A percentile compares a stretch with the other conserved stretches of the same genome.
These are phyloP conservation scores for Urophycis tenuis DNA, from an alignment of 2,797 vertebrate species.

Conservation along the genomic window DNA sequence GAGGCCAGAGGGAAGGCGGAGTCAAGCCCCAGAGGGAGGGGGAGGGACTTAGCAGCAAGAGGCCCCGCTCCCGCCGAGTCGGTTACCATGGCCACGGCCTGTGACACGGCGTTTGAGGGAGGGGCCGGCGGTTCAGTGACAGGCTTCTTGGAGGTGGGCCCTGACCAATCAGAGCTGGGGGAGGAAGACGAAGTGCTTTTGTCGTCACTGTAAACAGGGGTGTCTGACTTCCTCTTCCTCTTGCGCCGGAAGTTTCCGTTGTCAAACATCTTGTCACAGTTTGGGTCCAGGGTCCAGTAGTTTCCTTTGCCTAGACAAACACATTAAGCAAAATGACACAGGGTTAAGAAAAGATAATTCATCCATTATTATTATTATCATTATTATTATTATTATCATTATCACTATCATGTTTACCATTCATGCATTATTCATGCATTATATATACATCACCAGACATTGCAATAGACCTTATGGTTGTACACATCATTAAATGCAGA, in stretches of 20 bases:
- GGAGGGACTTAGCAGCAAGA: conserved; percentile 41
- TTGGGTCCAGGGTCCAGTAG: conserved; percentile 94
- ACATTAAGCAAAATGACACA: conserved; percentile 13
- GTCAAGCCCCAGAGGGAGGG: conserved; percentile 55
- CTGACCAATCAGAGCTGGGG: conserved; percentile 45
- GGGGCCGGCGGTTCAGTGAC: conserved; percentile 61
- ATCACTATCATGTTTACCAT: not conserved
- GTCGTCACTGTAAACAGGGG: conserved; percentile 30
- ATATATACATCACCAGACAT: not conserved
- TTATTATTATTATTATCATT: not conserved
- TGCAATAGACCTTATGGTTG: not conserved
- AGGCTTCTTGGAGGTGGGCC: conserved; percentile 67
- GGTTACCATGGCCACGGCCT: conserved; percentile 49
- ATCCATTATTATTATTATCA: not conserved
- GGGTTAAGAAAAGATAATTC: not conserved
- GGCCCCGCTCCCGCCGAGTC: conserved; percentile 59
- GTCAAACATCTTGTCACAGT: conserved; percentile 96
- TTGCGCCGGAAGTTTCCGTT: conserved; percentile 94
- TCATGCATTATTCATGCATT: no score
- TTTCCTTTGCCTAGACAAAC: conserved; percentile 84
- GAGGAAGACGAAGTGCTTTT: conserved; percentile 23
- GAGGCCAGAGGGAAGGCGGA: conserved; percentile 4
- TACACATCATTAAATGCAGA: not conserved
- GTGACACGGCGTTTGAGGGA: conserved; percentile 55
- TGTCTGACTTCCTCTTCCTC: conserved; percentile 85